phyloP scores from a whole-genome alignment of 2,888 invertebrate genomes.

The Standfussiana lucernea region DNA sequence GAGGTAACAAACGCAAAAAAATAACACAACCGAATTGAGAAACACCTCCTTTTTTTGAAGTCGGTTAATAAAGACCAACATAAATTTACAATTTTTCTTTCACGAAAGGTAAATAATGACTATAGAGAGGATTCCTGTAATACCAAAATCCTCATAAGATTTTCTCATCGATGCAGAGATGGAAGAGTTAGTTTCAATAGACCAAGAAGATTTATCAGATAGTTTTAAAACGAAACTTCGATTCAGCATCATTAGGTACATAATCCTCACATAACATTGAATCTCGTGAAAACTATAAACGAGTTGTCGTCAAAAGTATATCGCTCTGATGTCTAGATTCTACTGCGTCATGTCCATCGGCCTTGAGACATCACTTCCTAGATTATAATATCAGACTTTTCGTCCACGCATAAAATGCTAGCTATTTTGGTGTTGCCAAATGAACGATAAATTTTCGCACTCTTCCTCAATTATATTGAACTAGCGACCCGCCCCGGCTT shows the following conservation, averaged over 20 bases:
- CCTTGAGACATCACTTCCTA: conserved; percentile 68
- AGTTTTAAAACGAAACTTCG: background rate
- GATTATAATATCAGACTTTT: conserved; percentile 55
- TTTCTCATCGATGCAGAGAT: background rate
- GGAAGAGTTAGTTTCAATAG: background rate
- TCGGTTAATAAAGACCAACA: too few relatives aligned
- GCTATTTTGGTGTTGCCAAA: conserved; percentile 55
- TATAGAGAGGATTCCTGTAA: background rate
- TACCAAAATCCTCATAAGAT: background rate
- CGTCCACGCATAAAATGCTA: conserved; percentile 35
- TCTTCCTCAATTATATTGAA: conserved; percentile 71
- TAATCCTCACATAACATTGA: conserved; percentile 16
- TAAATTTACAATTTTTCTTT: conserved; percentile 1
- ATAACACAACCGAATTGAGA: too few relatives aligned
- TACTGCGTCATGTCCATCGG: conserved; percentile 51
- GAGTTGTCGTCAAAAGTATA: conserved; percentile 36
- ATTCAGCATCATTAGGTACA: conserved; percentile 15
- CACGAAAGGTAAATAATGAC: background rate
- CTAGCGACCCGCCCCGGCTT: too few relatives aligned
- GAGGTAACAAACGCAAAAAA: too few relatives aligned
- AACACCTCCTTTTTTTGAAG: too few relatives aligned
- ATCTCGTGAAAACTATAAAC: conserved; percentile 40
- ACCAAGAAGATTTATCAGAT: background rate
- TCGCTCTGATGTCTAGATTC: conserved; percentile 30
- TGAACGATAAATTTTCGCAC: conserved; percentile 65